phyloP scores from a whole-genome alignment of 2,888 invertebrate species.

The Crematogaster levior region DNA sequence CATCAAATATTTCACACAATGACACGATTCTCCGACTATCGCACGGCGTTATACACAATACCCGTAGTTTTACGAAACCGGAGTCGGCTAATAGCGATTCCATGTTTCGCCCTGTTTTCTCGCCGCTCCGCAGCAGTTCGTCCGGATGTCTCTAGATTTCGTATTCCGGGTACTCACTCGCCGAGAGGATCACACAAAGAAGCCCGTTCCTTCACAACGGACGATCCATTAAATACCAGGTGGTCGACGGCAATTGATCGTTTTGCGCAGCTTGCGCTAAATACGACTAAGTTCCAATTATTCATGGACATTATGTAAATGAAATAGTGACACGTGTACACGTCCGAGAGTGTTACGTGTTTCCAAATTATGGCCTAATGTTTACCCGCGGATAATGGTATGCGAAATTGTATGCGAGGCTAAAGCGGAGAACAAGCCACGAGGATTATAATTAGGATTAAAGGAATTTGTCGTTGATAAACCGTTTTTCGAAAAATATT shows the following conservation, averaged over 20 bases:
- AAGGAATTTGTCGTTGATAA: not conserved
- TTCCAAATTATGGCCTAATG: not conserved
- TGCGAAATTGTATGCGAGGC: not conserved
- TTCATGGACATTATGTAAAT: not conserved
- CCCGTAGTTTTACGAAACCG: conserved; percentile 19
- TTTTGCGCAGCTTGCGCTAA: conserved; percentile 58
- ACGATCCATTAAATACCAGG: conserved; percentile 29
- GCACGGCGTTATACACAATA: not conserved
- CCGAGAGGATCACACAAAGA: conserved; percentile 40
- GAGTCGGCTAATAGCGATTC: conserved; percentile 26
- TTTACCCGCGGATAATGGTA: not conserved
- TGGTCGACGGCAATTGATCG: conserved; percentile 59
- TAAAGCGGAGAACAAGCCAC: not conserved
- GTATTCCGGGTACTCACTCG: conserved; percentile 25
- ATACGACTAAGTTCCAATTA: conserved; percentile 6
- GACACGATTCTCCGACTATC: not conserved
- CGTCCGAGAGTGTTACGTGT: not conserved
- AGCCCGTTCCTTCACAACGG: not conserved
- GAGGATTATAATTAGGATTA: not conserved
- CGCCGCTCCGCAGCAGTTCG: not conserved
- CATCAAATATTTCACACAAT: not conserved
- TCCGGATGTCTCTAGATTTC: conserved; percentile 15
- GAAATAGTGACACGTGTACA: conserved; percentile 1
- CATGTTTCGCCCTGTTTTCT: conserved; percentile 32
- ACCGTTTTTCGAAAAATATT: not conserved